Evolutionary conservation across 2,797 vertebrate species (phyloP), one percentile per base, ranked within the genome.

Genomic region (Thamnophis elegans): DNA sequence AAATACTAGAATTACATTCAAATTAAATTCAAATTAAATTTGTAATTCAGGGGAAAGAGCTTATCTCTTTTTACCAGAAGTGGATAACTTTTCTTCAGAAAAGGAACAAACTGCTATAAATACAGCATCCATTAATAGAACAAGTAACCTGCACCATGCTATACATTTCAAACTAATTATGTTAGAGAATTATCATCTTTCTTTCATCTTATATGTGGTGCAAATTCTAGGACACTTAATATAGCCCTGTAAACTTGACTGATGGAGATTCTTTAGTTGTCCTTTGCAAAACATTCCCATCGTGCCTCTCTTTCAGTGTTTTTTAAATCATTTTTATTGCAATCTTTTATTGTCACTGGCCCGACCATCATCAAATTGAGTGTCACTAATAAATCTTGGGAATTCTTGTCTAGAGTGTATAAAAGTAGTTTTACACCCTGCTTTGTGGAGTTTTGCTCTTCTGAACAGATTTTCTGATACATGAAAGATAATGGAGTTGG

Each of bases 31-130:
- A 95, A 97, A 95, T 51, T 94, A 28, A 93, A 95, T 93, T 92
- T 87, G 12, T 93, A 91, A 88, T 97, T 96, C 68, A 94, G 89
- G 26, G 13, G 89, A 94, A 87, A 90, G 51, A 91, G 94, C 55
- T 96, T 97, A 96, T 97, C 94, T 95, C 89, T 91, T 78, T 96
- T 94, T 95, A 91, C 85, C 95, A 97, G 95, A 86, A 4, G 18
- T 93, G 89, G 42, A 94, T 94, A 97, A 93, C 90, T 85, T 93
- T 95, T 96, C 89, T 88, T 94, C 93, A 36, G 91, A 85, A 90
- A 95, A 95, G 94, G 92, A 94, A 94, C 20, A 94, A 93, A 90
- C 91, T 93, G 78, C 91, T 96, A 88, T 47, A 93, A 91, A 94
- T 94, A 93, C 85, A 94, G 36, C 60, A 85, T 73, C 91, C 95